Percentiles rank a stretch among this genome's conserved stretches.
phyloP scores from a whole-genome alignment of 2,888 invertebrate genomes.

The Cyaniris semiargus region DNA sequence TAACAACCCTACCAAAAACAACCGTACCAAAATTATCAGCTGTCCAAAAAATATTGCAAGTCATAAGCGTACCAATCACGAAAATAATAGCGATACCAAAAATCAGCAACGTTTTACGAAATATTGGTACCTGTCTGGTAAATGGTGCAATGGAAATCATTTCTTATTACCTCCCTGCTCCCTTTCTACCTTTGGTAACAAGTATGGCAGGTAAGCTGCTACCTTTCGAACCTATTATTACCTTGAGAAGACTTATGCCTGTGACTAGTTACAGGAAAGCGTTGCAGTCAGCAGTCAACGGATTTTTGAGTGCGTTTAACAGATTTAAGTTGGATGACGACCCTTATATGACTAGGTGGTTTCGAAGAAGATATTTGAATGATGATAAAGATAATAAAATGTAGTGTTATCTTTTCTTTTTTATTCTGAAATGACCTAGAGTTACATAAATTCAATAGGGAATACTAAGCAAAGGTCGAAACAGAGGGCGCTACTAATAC shows the following conservation, averaged over 20 bases:
- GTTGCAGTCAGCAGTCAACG: constrained; percentile 59
- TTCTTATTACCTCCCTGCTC: constrained; percentile 63
- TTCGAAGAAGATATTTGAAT: constrained; percentile 64
- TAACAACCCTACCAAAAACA: constrained; percentile 18
- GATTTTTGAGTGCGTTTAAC: constrained; percentile 65
- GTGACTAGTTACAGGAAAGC: constrained; percentile 69
- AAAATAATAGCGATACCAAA: constrained; percentile 54
- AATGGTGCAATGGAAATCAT: constrained; percentile 70
- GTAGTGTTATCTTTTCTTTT: neutral
- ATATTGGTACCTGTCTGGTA: constrained; percentile 66
- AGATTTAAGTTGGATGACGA: constrained; percentile 58
- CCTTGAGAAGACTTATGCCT: constrained; percentile 64
- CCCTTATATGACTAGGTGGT: constrained; percentile 68
- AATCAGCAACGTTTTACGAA: constrained; percentile 57
- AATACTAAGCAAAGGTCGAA: too few relatives aligned
- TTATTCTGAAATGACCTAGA: neutral
- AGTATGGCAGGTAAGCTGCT: constrained; percentile 67
- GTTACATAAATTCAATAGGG: too few relatives aligned
- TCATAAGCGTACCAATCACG: constrained; percentile 50
- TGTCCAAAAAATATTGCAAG: constrained; percentile 45
- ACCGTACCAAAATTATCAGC: constrained; percentile 15
- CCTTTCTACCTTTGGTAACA: constrained; percentile 67
- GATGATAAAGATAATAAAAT: constrained; percentile 38
- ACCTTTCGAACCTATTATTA: constrained; percentile 70
- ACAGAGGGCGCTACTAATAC: too few relatives aligned